Evolutionary conservation across 2,888 invertebrate genomes (phyloP).

Genomic region (Clivina fossor): DNA sequence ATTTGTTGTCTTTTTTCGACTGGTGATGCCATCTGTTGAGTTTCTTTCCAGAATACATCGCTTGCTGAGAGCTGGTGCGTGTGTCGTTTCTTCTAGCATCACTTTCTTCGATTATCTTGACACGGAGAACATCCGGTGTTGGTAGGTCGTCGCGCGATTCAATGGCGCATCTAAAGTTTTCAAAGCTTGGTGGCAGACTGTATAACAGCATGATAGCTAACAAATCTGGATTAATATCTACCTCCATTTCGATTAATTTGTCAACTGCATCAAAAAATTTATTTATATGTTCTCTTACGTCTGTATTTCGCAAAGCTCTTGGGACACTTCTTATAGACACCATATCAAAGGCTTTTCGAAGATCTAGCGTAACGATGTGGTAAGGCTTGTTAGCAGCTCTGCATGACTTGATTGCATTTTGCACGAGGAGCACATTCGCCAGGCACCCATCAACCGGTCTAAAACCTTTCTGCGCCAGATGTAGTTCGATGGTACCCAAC

Average conservation of each 20-base stretch:
- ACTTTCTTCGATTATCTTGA: background rate
- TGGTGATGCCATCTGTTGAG: background rate
- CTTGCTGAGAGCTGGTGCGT: background rate
- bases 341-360: too few species aligned
- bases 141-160: background rate
- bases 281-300: conserved; percentile 43
- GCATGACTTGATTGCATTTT: too few species aligned
- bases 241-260: conserved; percentile 44
- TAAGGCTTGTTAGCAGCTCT: too few species aligned
- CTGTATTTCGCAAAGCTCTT: too few species aligned
- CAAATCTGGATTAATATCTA: conserved; percentile 33
- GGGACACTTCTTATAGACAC: too few species aligned
- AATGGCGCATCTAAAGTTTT: too few species aligned
- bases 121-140: background rate
- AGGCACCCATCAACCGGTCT: too few species aligned
- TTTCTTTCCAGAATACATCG: background rate
- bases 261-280: conserved; percentile 46
- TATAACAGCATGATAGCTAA: conserved; percentile 42
- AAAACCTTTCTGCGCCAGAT: too few species aligned
- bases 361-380: too few species aligned
- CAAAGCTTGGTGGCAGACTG: conserved; percentile 5
- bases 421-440: too few species aligned
- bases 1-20: too few species aligned
- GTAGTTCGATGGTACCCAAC: too few species aligned
- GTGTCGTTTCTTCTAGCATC: background rate